Conservation (phyloP, 2,797 vertebrate genomes). For the Scyliorhinus canicula region DNA sequence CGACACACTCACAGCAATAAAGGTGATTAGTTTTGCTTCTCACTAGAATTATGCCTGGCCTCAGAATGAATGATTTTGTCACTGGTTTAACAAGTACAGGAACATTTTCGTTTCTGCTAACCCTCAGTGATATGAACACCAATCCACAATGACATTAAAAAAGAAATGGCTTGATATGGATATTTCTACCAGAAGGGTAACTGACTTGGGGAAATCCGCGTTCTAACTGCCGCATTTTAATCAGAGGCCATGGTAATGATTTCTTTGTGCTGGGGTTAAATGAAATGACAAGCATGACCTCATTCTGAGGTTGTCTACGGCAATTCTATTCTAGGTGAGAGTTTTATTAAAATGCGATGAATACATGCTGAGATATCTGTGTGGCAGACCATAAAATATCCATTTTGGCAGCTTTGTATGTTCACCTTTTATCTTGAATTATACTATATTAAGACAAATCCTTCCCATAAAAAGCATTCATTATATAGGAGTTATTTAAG, state of each 20-base stretch:
- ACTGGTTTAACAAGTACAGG: neutral
- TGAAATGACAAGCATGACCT: constrained; percentile 35
- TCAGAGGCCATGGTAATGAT: neutral
- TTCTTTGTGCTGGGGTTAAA: constrained; percentile 5
- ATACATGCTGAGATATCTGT: constrained; percentile 32
- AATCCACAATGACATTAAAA: neutral
- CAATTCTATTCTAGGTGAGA: constrained; percentile 40
- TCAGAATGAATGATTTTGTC: neutral
- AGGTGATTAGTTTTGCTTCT: neutral
- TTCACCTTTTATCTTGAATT: constrained; percentile 8
- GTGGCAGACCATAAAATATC: constrained; percentile 39
- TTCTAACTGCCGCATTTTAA: neutral
- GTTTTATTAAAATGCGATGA: constrained; percentile 46
- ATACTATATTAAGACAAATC: constrained; percentile 10
- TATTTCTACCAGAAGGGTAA: neutral
- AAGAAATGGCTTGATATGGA: neutral
- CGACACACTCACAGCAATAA: neutral
- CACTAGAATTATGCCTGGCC: neutral
- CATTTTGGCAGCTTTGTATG: constrained; percentile 34
- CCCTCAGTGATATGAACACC: neutral
- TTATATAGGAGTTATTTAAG: neutral
- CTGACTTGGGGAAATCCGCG: neutral
- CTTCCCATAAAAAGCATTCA: neutral
- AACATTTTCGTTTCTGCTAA: neutral
- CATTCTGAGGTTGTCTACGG: constrained; percentile 35